Base-by-base conservation (phyloP, 2,888 invertebrate species). In the Thelaira solivaga region DNA sequence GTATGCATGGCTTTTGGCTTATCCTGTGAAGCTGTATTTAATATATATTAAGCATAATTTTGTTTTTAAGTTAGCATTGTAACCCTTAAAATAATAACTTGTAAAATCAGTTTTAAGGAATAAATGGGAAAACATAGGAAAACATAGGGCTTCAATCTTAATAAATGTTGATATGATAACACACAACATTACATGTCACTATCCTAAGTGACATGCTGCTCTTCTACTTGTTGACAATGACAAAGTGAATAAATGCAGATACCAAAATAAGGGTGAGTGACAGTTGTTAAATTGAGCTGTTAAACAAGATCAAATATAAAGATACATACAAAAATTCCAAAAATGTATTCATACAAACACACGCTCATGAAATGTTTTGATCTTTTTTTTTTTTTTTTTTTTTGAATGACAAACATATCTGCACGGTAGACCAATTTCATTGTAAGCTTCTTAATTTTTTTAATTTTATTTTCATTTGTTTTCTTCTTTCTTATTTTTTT, bases 151-250 rank as follows among this genome's bases (percentile, higher is more conserved):
- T n/a, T n/a, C n/a, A n/a, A n/a, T n/a, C n/a, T n/a, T n/a, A n/a
- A n/a, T n/a, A n/a, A n/a, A n/a, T n/a, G n/a, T n/a, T n/a, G n/a
- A n/a, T n/a, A n/a, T n/a, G n/a, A n/a, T n/a, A n/a, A n/a, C n/a
- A n/a, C n/a, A n/a, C n/a, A n/a, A 64, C 36, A 29, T 36, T 62
- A 53, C 64, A 69, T 69, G 73, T 53, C 65, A 74, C 36, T 62
- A 36, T 47, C 68, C 68, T 65, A 64, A 41, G 73, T 73, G n/a
- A n/a, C 73, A 69, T 78, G 64, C 74, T 78, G 78, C 7, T 57
- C 45, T 43, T 24, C 43, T 34, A 31, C 11, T 45, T 31, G n/a
- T 7, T 26, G 7, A 49, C 11, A 41, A 53, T 55, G 29, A 47
- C 22, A 13, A 39, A 64, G 39, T 49, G 41, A 34, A 10, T 4